Evolutionary conservation across 2,113 vertebrate species (phyloP).

Genomic region (Heterochromis multidens): DNA sequence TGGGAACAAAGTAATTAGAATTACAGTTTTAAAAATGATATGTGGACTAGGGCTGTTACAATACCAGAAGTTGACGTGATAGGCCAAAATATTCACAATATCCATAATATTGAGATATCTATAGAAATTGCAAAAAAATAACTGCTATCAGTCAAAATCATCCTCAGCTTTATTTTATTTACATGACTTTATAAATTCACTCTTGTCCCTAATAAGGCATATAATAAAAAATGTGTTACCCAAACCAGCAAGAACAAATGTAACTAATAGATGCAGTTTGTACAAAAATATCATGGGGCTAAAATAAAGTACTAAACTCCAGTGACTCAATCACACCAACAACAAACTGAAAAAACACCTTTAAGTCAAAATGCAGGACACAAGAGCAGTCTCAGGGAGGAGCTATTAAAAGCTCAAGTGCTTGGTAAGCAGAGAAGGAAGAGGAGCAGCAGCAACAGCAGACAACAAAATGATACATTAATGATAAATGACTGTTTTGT

Average conservation of each 20-base stretch:
- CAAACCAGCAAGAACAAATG: neutral
- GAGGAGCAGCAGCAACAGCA: neutral
- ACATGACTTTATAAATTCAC: neutral
- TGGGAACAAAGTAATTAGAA: too few relatives aligned
- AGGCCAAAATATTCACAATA: too few relatives aligned
- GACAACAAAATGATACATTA: neutral
- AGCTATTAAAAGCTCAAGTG: neutral
- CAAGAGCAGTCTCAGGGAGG: neutral
- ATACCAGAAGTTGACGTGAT: too few relatives aligned
- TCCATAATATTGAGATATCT: too few relatives aligned
- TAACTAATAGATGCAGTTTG: neutral
- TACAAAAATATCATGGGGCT: neutral
- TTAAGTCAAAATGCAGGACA: neutral
- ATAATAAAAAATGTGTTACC: neutral
- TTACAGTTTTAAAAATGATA: too few relatives aligned
- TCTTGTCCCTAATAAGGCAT: neutral
- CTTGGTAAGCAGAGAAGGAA: neutral
- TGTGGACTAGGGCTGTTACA: too few relatives aligned
- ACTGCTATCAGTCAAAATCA: neutral
- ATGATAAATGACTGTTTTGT: neutral
- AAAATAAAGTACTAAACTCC: neutral
- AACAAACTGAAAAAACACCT: neutral
- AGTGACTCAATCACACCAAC: neutral
- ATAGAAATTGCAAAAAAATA: too few relatives aligned
- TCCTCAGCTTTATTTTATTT: neutral